phyloP scores from a whole-genome alignment of 2,113 vertebrate genomes.

The Loxodonta africana region DNA sequence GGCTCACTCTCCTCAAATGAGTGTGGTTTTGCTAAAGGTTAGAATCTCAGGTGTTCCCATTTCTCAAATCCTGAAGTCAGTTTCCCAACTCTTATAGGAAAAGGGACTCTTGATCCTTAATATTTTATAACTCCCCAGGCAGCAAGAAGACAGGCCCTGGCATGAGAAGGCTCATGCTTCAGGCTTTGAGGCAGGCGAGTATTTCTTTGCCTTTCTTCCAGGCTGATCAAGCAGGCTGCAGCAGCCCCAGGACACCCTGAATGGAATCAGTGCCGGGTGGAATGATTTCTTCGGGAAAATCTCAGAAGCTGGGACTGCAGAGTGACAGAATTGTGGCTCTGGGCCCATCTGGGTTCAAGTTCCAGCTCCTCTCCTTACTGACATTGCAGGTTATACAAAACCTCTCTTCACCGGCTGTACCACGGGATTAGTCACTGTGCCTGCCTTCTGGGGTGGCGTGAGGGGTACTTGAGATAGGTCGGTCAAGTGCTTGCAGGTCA shows the following conservation, averaged over 20 bases:
- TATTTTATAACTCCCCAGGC: background rate
- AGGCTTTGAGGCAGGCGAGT: background rate
- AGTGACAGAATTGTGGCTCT: background rate
- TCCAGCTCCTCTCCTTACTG: background rate
- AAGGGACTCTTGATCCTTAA: slow-evolving; percentile 27
- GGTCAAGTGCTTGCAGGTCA: background rate
- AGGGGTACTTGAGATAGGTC: background rate
- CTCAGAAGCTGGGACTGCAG: background rate
- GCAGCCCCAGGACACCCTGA: background rate
- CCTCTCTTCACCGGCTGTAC: background rate
- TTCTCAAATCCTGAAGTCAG: background rate
- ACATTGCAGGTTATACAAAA: background rate
- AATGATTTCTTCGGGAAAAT: background rate
- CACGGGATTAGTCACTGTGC: fast-evolving
- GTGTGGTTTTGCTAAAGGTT: background rate
- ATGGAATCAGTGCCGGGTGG: background rate
- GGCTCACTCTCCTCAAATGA: background rate
- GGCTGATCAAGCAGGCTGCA: background rate
- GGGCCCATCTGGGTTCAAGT: background rate
- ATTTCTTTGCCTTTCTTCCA: background rate
- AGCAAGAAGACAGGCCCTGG: background rate
- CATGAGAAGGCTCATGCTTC: background rate
- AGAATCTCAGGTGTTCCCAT: background rate
- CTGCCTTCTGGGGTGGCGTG: background rate
- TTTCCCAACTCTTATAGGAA: background rate